Evolutionary conservation across 2,113 vertebrate species (phyloP).

Genomic region (Spheniscus mendiculus): DNA sequence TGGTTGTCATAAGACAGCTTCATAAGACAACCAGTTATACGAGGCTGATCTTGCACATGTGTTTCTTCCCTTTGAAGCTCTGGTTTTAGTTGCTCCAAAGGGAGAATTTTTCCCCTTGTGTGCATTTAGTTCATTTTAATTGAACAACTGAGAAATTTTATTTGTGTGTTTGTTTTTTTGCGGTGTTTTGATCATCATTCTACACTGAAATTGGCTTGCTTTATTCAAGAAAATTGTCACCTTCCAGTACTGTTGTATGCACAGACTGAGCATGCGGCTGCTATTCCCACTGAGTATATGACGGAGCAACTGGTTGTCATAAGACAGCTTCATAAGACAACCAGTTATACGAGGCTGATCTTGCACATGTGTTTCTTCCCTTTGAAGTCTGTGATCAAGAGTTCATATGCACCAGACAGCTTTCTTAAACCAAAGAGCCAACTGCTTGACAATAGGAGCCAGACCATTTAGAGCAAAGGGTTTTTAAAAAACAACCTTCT

Average conservation of each 20-base stretch:
- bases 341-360: not conserved
- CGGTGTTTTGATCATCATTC: not conserved
- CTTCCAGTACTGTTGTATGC: not conserved
- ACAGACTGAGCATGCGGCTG: not conserved
- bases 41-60: too few relatives aligned
- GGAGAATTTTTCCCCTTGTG: not conserved
- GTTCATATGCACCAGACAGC: slow-evolving; percentile 6
- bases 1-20: too few relatives aligned
- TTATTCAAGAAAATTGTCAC: not conserved
- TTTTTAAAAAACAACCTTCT: not conserved
- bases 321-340: slow-evolving; percentile 7
- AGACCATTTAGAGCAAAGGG: not conserved
- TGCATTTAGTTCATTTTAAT: not conserved
- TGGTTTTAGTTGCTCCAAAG: not conserved
- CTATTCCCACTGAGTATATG: not conserved
- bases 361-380: slow-evolving; percentile 49
- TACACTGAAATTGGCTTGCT: not conserved
- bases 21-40: too few relatives aligned
- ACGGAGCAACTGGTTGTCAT: not conserved
- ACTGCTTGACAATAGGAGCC: slow-evolving; percentile 23
- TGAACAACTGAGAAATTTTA: not conserved
- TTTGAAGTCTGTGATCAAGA: slow-evolving; percentile 61
- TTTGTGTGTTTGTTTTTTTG: not conserved
- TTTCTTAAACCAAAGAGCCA: slow-evolving; percentile 4
- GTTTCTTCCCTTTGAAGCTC: too few relatives aligned